phyloP scores from a whole-genome alignment of 2,113 vertebrate species.

The Spizaetus ornatus region DNA sequence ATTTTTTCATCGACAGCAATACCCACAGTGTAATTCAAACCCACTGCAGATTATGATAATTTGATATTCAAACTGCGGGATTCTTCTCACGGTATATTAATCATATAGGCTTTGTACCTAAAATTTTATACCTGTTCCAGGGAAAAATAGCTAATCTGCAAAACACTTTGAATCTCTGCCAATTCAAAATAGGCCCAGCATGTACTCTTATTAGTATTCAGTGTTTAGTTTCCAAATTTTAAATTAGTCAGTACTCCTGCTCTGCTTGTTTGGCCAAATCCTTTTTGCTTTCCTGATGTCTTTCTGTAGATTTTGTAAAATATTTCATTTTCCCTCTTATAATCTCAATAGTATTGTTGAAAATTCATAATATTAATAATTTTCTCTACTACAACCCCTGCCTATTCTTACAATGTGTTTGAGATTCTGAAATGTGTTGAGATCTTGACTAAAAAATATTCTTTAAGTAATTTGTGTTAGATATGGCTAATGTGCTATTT shows the following conservation, averaged over 20 bases:
- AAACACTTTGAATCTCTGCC: not conserved
- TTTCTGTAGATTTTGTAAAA: not conserved
- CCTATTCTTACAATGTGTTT: not conserved
- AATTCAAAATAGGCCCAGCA: not conserved
- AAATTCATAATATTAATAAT: not conserved
- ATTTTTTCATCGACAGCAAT: not conserved
- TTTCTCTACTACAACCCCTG: not conserved
- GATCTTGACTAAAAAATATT: not conserved
- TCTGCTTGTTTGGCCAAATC: not conserved
- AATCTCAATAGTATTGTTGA: not conserved
- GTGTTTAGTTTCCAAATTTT: not conserved
- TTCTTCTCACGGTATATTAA: not conserved
- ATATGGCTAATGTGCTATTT: not conserved
- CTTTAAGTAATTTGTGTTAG: not conserved
- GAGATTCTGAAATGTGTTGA: not conserved
- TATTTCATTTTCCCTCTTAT: not conserved
- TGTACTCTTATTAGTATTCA: not conserved
- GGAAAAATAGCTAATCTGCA: not conserved
- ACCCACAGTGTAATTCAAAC: not conserved
- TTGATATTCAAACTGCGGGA: not conserved
- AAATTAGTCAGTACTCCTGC: not conserved
- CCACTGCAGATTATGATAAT: not conserved
- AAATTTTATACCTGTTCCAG: not conserved
- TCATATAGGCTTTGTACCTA: not conserved
- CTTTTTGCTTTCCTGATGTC: not conserved